Conservation (phyloP, 2,888 invertebrate genomes). For the Aporophyla nigra region DNA sequence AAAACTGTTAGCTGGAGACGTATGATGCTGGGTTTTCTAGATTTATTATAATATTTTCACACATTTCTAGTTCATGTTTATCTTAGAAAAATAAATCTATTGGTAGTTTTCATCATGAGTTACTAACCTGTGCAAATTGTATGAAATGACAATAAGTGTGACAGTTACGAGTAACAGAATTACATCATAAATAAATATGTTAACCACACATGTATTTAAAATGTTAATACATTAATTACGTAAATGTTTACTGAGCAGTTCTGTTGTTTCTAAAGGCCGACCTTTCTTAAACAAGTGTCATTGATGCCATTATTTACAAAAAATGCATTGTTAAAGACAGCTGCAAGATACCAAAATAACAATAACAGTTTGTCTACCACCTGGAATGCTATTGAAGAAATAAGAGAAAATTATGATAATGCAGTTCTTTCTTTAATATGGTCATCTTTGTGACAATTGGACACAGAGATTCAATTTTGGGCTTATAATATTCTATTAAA, state of each 20-base stretch:
- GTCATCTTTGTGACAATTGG: not conserved
- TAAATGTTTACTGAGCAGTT: not conserved
- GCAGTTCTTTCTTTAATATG: not conserved
- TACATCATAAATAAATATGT: constrained; percentile 31
- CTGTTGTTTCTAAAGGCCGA: not conserved
- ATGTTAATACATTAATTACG: not conserved
- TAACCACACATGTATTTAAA: not conserved
- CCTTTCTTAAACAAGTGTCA: not conserved
- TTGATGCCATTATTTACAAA: not conserved
- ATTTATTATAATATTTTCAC: not conserved
- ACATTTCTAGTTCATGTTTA: not conserved
- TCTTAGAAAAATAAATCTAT: not conserved
- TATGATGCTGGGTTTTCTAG: not conserved
- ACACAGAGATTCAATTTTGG: not conserved
- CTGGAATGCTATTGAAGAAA: not conserved
- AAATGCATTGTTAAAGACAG: not conserved
- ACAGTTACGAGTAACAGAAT: not conserved
- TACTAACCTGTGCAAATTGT: not conserved
- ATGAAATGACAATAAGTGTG: not conserved
- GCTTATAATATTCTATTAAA: not conserved
- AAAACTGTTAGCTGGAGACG: not conserved
- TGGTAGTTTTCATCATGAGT: no score
- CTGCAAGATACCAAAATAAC: not conserved
- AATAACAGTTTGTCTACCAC: not conserved
- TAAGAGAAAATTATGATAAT: not conserved